Base-by-base conservation (phyloP, 2,113 vertebrate species). In the Dasyurus viverrinus region DNA sequence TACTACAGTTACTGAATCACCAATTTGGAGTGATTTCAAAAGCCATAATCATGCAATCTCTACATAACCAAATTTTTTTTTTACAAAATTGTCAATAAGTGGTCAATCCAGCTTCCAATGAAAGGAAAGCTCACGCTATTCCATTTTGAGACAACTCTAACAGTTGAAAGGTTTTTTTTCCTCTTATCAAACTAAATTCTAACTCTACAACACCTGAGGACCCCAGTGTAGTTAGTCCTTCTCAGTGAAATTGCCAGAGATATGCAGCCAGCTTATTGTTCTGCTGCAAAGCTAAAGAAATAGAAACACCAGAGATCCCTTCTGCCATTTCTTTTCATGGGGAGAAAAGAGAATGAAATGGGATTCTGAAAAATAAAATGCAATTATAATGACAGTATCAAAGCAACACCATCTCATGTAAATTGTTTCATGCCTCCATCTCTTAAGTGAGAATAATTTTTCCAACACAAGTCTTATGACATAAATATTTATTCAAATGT, bases 401-500 rank as follows among this genome's bases (percentile, higher is more conserved):
- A 84, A 84, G 60, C 30, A 76, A 84, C 19, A 42, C 36, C 36
- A 84, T 84, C 36, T 84, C n/a, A 42, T 84, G n/a, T 22, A 42
- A 84, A 84, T 84, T 84, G 68, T 42, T 36, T n/a, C 36, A n/a
- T 76, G 36, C 36, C 30, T 42, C n/a, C 19, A 42, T 76, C 16
- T 76, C 60, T 76, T 48, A 76, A 76, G 30, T 19, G 19, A 42
- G 2, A 68, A 36, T 90, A 30, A 10, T 97, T 94, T 94, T 97
- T 91, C 93, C 50, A 94, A 76, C 89, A 89, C 89, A 42, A 60
- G 50, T 96, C 94, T 95, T 91, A 95, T 8, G 60, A 95, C 54
- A 91, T 94, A 95, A 91, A 94, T 97, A 97, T 98, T 98, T 98
- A 98, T 98, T 98, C 97, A 97, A 53, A 54, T 96, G 96, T 97